Percentiles rank a stretch among this genome's conserved stretches.
Evolutionary conservation across 1,140 invertebrate species (phyloP).

Genomic region (Oreohelix idahoensis): DNA sequence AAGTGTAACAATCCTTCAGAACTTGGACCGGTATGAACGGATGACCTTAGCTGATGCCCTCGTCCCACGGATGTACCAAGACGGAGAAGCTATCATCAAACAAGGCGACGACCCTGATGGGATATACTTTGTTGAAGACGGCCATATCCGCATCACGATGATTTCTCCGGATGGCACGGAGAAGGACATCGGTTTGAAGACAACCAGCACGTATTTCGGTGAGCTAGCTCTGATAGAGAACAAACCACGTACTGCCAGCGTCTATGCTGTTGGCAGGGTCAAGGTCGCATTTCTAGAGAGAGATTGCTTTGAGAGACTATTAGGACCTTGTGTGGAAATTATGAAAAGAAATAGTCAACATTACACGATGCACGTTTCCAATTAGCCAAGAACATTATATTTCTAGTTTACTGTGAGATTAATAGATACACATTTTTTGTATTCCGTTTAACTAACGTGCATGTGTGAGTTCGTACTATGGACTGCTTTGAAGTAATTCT

Average conservation of each 20-base stretch:
- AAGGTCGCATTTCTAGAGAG: constrained; percentile 65
- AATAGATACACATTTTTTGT: no score
- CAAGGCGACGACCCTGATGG: constrained; percentile 90
- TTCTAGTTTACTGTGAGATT: background rate
- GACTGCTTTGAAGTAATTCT: no score
- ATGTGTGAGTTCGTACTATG: no score
- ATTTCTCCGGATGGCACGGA: constrained; percentile 52
- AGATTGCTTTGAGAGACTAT: constrained; percentile 64
- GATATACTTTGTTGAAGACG: constrained; percentile 97
- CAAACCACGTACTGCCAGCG: constrained; percentile 93
- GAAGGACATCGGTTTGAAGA: constrained; percentile 56
- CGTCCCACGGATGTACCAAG: constrained; percentile 82
- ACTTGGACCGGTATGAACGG: constrained; percentile 84
- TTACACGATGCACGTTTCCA: constrained; percentile 53
- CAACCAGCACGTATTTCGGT: constrained; percentile 67
- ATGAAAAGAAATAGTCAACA: constrained; percentile 60
- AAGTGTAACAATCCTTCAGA: constrained; percentile 90
- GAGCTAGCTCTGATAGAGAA: constrained; percentile 90
- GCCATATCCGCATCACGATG: constrained; percentile 77
- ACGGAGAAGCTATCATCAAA: constrained; percentile 86
- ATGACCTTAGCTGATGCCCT: constrained; percentile 97
- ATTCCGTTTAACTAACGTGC: no score
- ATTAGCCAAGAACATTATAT: constrained; percentile 1
- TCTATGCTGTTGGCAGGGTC: constrained; percentile 77
- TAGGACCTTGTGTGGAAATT: constrained; percentile 68